Conservation (phyloP, 35 echinoderm and acorn worm genomes). For the Ptychodera flava region DNA sequence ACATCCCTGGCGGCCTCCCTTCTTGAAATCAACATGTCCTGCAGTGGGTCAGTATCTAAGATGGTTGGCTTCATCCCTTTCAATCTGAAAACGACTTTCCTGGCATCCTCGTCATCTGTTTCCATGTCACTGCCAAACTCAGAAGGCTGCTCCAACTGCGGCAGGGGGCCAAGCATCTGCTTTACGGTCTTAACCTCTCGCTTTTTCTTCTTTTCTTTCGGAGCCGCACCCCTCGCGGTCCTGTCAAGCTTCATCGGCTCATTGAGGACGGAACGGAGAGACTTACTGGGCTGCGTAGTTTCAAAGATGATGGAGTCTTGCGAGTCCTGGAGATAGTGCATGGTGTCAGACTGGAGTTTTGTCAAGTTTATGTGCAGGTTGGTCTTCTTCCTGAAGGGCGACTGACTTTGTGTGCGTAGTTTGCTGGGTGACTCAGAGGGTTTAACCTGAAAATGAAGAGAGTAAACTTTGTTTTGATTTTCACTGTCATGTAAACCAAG, state of each 20-base stretch:
- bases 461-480: too few species aligned
- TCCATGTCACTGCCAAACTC: background rate
- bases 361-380: constrained; percentile 70
- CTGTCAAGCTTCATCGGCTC: background rate
- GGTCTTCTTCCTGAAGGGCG: constrained; percentile 26
- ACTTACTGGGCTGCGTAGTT: constrained; percentile 6
- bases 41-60: constrained; percentile 45
- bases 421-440: background rate
- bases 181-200: constrained; percentile 50
- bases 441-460: too few species aligned
- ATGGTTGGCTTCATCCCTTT: constrained; percentile 50
- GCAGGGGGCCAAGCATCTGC: constrained; percentile 72
- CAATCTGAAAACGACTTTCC: constrained; percentile 55
- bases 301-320: constrained; percentile 25
- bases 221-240: background rate
- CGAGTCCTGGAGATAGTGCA: constrained; percentile 11
- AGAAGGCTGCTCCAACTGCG: constrained; percentile 34
- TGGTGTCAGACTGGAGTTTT: constrained; percentile 41
- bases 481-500: too few species aligned
- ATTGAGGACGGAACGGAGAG: background rate
- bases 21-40: constrained; percentile 58
- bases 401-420: background rate
- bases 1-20: constrained; percentile 78
- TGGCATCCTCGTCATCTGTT: constrained; percentile 37
- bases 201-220: constrained; percentile 33